These are phyloP conservation scores for Tenthredo notha DNA, from an alignment of 2,888 invertebrate genomes.

Conservation along the genomic window DNA sequence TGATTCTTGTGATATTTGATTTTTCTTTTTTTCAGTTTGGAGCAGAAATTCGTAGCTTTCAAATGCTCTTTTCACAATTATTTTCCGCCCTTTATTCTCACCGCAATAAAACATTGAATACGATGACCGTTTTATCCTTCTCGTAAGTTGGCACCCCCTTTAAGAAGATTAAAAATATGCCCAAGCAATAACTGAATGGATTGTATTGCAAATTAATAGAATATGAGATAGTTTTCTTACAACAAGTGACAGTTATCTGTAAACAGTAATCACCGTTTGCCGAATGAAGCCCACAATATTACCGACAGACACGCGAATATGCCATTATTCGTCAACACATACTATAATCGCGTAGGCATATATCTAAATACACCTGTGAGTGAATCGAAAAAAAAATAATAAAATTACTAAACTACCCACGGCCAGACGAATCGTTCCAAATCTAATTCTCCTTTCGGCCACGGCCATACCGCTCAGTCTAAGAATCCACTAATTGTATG, in stretches of 20 bases:
- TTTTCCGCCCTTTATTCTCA: no score
- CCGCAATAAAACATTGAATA: no score
- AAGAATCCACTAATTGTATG: neutral
- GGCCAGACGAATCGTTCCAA: neutral
- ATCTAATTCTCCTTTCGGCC: neutral
- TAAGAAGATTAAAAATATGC: neutral
- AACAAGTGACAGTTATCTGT: neutral
- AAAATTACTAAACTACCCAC: neutral
- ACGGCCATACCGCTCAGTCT: neutral
- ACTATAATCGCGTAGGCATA: neutral
- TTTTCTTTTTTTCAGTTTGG: no score
- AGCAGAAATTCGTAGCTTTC: no score
- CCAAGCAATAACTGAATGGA: neutral
- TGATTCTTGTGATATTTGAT: no score
- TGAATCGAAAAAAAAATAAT: neutral
- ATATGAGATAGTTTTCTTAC: neutral
- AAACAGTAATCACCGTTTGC: neutral
- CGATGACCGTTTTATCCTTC: no score
- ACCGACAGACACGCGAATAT: conserved; percentile 5
- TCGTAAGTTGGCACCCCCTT: no score
- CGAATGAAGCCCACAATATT: conserved; percentile 3
- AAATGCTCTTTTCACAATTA: no score
- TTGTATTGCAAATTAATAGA: neutral
- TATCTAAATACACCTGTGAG: neutral
- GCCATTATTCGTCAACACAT: conserved; percentile 24